These are phyloP conservation scores for Poeciliopsis retropinna DNA, from an alignment of 2,113 vertebrate genomes.

Conservation along the genomic window DNA sequence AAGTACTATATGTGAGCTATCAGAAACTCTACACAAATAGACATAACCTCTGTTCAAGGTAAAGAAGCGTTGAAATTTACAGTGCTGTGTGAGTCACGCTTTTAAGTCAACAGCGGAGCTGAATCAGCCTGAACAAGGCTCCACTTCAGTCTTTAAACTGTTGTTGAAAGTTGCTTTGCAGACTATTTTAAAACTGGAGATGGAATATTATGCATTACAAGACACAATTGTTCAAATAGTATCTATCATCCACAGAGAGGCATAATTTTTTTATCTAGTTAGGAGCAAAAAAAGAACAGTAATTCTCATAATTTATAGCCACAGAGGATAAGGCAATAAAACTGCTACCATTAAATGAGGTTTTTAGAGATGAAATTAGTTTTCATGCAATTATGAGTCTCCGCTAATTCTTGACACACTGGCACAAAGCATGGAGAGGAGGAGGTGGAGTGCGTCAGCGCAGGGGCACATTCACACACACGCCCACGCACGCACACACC, in stretches of 20 bases:
- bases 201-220: slow-evolving; percentile 41
- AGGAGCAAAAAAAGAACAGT: slow-evolving; percentile 58
- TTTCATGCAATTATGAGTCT: slow-evolving; percentile 75
- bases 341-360: slow-evolving; percentile 67
- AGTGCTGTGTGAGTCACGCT: slow-evolving; percentile 2
- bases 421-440: slow-evolving; percentile 53
- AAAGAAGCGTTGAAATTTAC: background rate
- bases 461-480: slow-evolving; percentile 5
- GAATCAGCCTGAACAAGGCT: slow-evolving; percentile 2
- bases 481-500: slow-evolving; percentile 12
- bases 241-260: slow-evolving; percentile 64
- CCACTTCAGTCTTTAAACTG: slow-evolving; percentile 6
- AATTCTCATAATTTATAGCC: slow-evolving; percentile 70
- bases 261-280: slow-evolving; percentile 59
- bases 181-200: slow-evolving; percentile 17
- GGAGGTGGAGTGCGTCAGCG: slow-evolving; percentile 24
- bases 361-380: slow-evolving; percentile 78
- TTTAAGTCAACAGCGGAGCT: slow-evolving; percentile 11
- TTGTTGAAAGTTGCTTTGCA: slow-evolving; percentile 22
- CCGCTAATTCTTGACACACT: slow-evolving; percentile 70
- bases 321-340: slow-evolving; percentile 69
- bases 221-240: slow-evolving; percentile 55
- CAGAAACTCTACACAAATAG: background rate
- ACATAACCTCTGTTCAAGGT: background rate
- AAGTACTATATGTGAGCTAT: background rate